Evolutionary conservation across 2,113 vertebrate species (phyloP), one percentile per base, ranked within the genome.

Genomic region (Nerophis ophidion): DNA sequence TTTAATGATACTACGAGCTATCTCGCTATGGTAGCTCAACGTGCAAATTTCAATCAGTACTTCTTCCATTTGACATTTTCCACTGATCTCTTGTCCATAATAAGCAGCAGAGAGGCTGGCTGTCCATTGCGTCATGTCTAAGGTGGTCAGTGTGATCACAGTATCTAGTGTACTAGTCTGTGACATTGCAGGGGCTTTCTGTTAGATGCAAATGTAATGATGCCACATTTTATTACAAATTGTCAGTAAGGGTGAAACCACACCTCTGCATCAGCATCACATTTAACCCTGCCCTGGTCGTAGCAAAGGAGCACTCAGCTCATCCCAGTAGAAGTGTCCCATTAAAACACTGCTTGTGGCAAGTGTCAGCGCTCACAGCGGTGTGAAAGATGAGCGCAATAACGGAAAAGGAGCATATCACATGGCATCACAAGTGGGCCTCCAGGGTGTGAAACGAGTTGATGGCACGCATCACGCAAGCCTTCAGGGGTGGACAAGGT

Each of bases 351-450:
- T 65, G 68, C 82, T 83, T 61, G 77, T 86, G 83, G 85, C 79
- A 15, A 77, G 73, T 87, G 83, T 83, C 83, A 75, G 66, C 16
- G 14, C 61, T 65, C 38, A 57, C 65, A 36, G 70, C 49, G 6
- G 56, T 47, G 71, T 83, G 83, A 87, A 75, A 76, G 69, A 87
- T 80, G 86, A 80, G 71, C 51, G 74, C 67, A 86, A 87, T 86
- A 83, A 82, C 65, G 56, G 65, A 65, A 63, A 71, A 75, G 72
- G 65, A 75, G 59, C 68, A 16, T 61, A 67, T 60, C 42, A 35
- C 59, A 5, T 68, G 67, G 60, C 66, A 55, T 72, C 71, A 54
- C 55, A 19, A n/a, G 70, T 45, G 26, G 0, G 40, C n/a, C 65
- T 65, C 64, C 14, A 5, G 67, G 72, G 50, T 14, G 50, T 17